Evolutionary conservation across 2,888 invertebrate species (phyloP).

Genomic region (Liodrosophila aerea): DNA sequence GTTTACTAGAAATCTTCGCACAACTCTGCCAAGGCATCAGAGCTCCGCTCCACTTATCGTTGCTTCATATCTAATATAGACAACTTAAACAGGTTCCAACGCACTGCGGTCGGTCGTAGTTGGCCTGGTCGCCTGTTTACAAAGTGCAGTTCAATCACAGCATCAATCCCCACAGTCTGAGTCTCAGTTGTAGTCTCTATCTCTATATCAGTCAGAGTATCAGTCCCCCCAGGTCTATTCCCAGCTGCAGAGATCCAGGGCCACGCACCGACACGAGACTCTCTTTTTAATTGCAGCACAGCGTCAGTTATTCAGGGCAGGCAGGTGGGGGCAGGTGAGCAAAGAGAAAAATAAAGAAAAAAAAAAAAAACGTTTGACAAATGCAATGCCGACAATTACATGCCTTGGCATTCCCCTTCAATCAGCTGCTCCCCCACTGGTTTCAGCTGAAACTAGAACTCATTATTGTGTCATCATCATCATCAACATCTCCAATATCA

Average conservation of each 20-base stretch:
- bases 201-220: constrained; percentile 25
- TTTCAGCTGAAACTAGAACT: constrained; percentile 51
- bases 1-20: constrained; percentile 37
- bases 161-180: constrained; percentile 43
- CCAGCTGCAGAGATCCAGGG: constrained; percentile 51
- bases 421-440: constrained; percentile 9
- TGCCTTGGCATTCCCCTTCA: constrained; percentile 48
- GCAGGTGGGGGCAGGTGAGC: constrained; percentile 2
- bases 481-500: constrained; percentile 23
- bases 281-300: constrained; percentile 72
- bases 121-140: constrained; percentile 25
- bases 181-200: constrained; percentile 19
- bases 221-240: constrained; percentile 44
- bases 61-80: constrained; percentile 76
- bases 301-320: constrained; percentile 60
- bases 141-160: constrained; percentile 72
- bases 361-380: constrained; percentile 69
- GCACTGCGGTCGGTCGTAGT: constrained; percentile 51
- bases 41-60: constrained; percentile 71
- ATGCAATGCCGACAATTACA: constrained; percentile 74
- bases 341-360: too few relatives aligned
- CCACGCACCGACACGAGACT: constrained; percentile 49
- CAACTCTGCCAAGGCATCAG: constrained; percentile 46
- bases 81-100: constrained; percentile 68
- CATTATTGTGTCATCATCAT: constrained; percentile 60